Base-by-base conservation (phyloP, 2,888 invertebrate genomes). In the Oligia fasciuncula region DNA sequence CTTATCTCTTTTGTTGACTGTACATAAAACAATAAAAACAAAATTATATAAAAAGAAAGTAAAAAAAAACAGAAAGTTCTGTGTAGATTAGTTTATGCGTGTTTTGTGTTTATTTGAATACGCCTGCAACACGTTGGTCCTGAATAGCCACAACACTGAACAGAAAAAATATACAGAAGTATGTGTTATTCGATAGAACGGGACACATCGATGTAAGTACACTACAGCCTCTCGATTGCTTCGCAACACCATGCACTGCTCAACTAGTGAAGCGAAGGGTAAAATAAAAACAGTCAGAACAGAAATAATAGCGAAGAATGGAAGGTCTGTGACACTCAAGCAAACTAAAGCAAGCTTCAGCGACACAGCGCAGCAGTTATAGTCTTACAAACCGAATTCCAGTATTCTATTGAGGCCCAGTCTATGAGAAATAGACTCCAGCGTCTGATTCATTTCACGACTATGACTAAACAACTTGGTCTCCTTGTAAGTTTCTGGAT, bases 401-500 rank as follows among this genome's bases (percentile, higher is more conserved):
- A 97, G 94, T 88, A 96, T 91, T 87, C 95, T 92, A 88, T 95
- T 92, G 77, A 98, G 95, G 85, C 98, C 97, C 86, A 98, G 94
- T 91, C 97, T 96, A 81, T 97, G 94, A 75, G 98, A 97, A 86
- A 98, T 96, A 70, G 96, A 94, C 84, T 95, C 92, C 83, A 98
- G 91, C 76, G 97, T 97, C 66, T 97, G 93, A 83, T 95, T 95
- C 97, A 98, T 97, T 91, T 97, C 94, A 79, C 93, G 90, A 90
- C 97, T 97, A 73, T 94, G 91, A 73, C 96, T 93, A 94, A 97
- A 98, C 89, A 96, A 93, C 65, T 93, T 93, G 90, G 95, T 95
- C 93, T 98, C 97, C 90, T 93, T 92, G 91, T 97, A 97, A 76
- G 98, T 97, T 77, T 95, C 94, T 78, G 97, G 97, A 95, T 98